Percentiles rank a stretch among this genome's conserved stretches.
Evolutionary conservation across 2,113 vertebrate species (phyloP).

Genomic region (Brachyhypopomus occidentalis): DNA sequence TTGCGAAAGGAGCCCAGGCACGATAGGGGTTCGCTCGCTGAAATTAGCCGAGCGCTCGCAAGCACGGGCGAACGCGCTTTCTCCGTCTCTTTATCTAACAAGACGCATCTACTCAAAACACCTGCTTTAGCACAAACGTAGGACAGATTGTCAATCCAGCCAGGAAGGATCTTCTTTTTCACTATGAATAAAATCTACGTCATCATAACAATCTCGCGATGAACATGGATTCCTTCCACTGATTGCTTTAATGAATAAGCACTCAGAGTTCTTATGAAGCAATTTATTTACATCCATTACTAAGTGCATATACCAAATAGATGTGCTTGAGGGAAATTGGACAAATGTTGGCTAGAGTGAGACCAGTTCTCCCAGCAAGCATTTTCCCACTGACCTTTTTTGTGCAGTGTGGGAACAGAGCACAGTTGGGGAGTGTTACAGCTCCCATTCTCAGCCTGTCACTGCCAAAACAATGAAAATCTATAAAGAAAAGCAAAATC

Average conservation of each 20-base stretch:
- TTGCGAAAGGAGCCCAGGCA: slow-evolving; percentile 31
- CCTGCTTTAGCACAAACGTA: slow-evolving; percentile 28
- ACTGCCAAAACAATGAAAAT: too few relatives aligned
- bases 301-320: neutral
- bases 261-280: neutral
- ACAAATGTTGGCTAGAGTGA: too few relatives aligned
- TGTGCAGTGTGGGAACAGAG: too few relatives aligned
- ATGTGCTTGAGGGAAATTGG: neutral
- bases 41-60: slow-evolving; percentile 48
- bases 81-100: slow-evolving; percentile 8
- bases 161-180: slow-evolving; percentile 6
- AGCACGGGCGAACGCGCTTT: neutral
- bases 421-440: too few relatives aligned
- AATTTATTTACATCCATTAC: neutral
- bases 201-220: neutral
- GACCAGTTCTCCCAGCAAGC: too few relatives aligned
- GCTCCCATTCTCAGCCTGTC: too few relatives aligned
- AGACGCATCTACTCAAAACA: slow-evolving; percentile 19
- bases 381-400: neutral
- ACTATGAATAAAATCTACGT: slow-evolving; percentile 23
- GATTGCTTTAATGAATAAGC: neutral
- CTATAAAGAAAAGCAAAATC: too few relatives aligned
- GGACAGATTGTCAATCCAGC: slow-evolving; percentile 17
- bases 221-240: neutral
- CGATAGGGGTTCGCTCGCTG: slow-evolving; percentile 41